Conservation (phyloP, 2,113 vertebrate genomes). For the Grammomys surdaster region DNA sequence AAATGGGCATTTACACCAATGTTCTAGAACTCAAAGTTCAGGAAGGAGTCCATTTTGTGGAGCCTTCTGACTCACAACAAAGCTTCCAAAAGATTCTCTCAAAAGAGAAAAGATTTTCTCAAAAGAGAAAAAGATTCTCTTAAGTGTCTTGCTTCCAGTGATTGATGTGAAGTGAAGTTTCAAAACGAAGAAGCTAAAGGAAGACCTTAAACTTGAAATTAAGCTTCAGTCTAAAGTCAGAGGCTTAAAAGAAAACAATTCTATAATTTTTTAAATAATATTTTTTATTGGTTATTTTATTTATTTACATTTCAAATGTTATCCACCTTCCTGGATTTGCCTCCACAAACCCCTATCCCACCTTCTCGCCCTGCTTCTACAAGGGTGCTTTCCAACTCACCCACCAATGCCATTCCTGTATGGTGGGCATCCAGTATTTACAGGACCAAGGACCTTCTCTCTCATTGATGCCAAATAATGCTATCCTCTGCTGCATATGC, state of each 20-base stretch:
- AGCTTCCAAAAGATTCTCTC: neutral
- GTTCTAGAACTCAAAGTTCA: neutral
- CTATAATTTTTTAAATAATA: neutral
- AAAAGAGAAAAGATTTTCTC: neutral
- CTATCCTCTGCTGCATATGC: too few species aligned
- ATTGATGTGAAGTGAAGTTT: neutral
- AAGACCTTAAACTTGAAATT: neutral
- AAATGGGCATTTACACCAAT: neutral
- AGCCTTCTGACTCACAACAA: neutral
- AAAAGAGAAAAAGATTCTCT: neutral
- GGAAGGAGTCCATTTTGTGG: neutral
- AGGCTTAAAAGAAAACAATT: neutral
- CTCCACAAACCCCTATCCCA: too few species aligned
- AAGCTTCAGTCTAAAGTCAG: neutral
- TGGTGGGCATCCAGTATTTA: too few species aligned
- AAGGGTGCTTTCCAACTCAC: too few species aligned
- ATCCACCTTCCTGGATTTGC: too few species aligned
- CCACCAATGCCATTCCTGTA: too few species aligned
- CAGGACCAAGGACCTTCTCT: too few species aligned
- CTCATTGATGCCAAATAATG: too few species aligned
- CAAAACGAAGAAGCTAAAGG: neutral
- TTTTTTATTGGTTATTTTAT: too few species aligned
- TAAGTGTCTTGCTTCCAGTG: neutral
- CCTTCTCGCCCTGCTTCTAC: too few species aligned
- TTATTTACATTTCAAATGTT: too few species aligned